Conservation (phyloP, 2,888 invertebrate genomes). For the Ophonus ardosiacus region DNA sequence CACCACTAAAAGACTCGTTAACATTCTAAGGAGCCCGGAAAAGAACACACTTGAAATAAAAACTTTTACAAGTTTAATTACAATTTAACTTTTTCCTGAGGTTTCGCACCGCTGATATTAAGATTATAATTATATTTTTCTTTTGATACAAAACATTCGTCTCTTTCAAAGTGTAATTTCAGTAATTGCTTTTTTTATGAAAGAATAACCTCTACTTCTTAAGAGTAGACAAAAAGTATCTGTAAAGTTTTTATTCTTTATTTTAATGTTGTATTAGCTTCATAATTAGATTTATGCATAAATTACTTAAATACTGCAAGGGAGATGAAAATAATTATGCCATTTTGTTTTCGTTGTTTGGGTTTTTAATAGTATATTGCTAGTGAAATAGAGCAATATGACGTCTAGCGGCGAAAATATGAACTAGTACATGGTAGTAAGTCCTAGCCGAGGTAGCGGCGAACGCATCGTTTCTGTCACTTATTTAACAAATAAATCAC, state of each 20-base stretch:
- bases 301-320: background rate
- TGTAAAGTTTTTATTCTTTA: slow-evolving; percentile 33
- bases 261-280: slow-evolving; percentile 27
- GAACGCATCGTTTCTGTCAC: too few species aligned
- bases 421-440: too few species aligned
- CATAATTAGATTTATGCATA: slow-evolving; percentile 7
- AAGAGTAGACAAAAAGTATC: slow-evolving; percentile 31
- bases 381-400: too few species aligned
- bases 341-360: background rate
- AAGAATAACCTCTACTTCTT: slow-evolving; percentile 40
- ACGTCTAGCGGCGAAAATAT: too few species aligned
- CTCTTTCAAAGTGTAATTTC: slow-evolving; percentile 52
- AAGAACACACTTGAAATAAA: slow-evolving; percentile 26
- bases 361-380: too few species aligned
- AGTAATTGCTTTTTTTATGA: slow-evolving; percentile 61
- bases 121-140: slow-evolving; percentile 63
- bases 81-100: slow-evolving; percentile 49
- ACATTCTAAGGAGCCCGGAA: slow-evolving; percentile 4
- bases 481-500: too few species aligned
- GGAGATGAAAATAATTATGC: background rate
- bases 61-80: slow-evolving; percentile 59
- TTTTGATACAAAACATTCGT: slow-evolving; percentile 59
- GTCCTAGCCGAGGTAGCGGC: too few species aligned
- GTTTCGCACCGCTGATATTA: slow-evolving; percentile 52
- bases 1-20: background rate